Conservation (phyloP, 2,888 invertebrate genomes). For the Sarcophaga rosellei region DNA sequence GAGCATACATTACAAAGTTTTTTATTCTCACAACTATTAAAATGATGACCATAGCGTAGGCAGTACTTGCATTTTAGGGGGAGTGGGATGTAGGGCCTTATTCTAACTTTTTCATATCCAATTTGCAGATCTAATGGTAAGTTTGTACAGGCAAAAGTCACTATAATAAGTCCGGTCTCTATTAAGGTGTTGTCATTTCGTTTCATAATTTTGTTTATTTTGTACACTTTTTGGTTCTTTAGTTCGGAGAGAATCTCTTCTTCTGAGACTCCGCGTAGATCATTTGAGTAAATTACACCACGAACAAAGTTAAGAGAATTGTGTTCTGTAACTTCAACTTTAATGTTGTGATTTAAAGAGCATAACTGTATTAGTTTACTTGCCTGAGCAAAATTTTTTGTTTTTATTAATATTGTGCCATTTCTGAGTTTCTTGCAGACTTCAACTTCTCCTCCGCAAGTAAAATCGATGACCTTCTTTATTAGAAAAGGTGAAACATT, state of each 20-base stretch:
- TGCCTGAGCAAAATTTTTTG: slow-evolving; percentile 15
- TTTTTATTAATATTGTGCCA: neutral
- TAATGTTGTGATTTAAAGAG: neutral
- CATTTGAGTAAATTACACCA: neutral
- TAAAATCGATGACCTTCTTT: neutral
- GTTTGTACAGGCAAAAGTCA: slow-evolving; percentile 7
- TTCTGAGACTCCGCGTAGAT: neutral
- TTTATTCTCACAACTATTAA: slow-evolving; percentile 11
- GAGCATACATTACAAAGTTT: slow-evolving; percentile 22
- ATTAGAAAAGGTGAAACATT: slow-evolving; percentile 9
- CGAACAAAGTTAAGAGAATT: neutral
- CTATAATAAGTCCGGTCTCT: neutral
- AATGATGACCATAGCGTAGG: neutral
- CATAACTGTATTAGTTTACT: slow-evolving; percentile 36
- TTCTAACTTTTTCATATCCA: slow-evolving; percentile 26
- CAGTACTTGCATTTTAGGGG: slow-evolving; percentile 25
- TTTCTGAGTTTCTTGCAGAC: neutral
- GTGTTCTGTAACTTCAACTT: slow-evolving; percentile 23
- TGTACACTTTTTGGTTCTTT: neutral
- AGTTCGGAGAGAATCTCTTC: neutral
- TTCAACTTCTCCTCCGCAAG: neutral
- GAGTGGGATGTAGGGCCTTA: slow-evolving; percentile 33
- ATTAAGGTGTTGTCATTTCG: neutral
- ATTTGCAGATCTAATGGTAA: neutral
- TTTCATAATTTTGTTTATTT: neutral